Base-by-base conservation (phyloP, 2,113 vertebrate species). In the Piaya cayana region DNA sequence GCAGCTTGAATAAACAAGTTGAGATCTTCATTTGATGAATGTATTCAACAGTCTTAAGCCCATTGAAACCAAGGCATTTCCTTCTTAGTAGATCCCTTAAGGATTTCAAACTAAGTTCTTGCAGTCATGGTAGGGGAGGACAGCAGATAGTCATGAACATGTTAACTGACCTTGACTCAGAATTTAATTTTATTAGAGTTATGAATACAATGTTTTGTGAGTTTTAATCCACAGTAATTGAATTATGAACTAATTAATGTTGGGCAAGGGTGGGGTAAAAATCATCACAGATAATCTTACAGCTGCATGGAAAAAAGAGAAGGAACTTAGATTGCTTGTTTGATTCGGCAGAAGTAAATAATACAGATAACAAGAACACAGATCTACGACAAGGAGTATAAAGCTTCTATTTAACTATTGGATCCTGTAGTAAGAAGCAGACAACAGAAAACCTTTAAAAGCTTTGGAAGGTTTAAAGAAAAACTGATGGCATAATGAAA, bases 331-430 rank as follows among this genome's bases (percentile, higher is more conserved):
- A 39, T 45, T 45, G 22, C 17, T 74, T 58, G 25, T 21, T 72
- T 5, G 1, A 20, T 47, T 0, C 0, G n/a, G 34, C 11, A 55
- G 36, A 77, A 70, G 50, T 18, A 77, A 70, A 65, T 20, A 60
- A 13, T 30, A 17, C 0, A 3, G 43, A 37, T 45, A 78, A 15
- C 6, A 65, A 65, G 30, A 64, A 53, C n/a, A 86, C 6, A 70
- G 49, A 47, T 8, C 5, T 80, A 9, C 3, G 1, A 59, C 8
- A 65, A 70, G 47, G 17, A 56, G 7, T 14, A 25, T 12, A 82
- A 92, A 65, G 3, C 8, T 72, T 32, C 39, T 36, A 9, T 3
- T 13, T 12, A 58, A 17, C 19, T 71, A 3, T 11, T 77, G 30
- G 77, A 52, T 69, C 12, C 52, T 55, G 3, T 4, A 23, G 4